Evolutionary conservation across 2,888 invertebrate genomes (phyloP).

Genomic region (Heteromyza rotundicornis): DNA sequence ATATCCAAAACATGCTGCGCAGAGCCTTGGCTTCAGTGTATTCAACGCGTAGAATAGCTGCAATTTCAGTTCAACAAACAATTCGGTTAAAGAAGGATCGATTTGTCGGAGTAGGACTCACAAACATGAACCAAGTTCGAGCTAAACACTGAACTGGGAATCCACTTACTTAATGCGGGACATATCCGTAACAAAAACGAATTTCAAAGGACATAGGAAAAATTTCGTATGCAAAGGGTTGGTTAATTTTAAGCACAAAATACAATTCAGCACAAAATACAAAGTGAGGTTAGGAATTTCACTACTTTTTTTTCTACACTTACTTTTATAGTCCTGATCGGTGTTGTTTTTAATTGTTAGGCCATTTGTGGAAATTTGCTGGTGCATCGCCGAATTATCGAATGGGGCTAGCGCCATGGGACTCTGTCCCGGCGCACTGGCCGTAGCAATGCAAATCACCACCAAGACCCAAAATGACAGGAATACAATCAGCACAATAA

Average conservation of each 20-base stretch:
- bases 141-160: too few species aligned
- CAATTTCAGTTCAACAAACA: constrained; percentile 35
- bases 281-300: too few species aligned
- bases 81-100: too few species aligned
- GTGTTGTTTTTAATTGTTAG: constrained; percentile 37
- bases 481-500: constrained; percentile 77
- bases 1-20: constrained; percentile 94
- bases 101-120: too few species aligned
- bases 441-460: constrained; percentile 79
- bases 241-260: too few species aligned
- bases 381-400: constrained; percentile 41
- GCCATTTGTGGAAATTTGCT: constrained; percentile 33
- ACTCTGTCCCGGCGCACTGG: constrained; percentile 73
- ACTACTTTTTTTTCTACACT: too few species aligned
- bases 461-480: constrained; percentile 87
- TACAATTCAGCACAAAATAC: too few species aligned
- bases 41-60: constrained; percentile 72
- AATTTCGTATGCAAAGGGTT: too few species aligned
- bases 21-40: constrained; percentile 81
- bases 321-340: constrained; percentile 49
- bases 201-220: too few species aligned
- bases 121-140: too few species aligned
- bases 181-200: too few species aligned
- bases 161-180: too few species aligned
- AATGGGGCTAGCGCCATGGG: constrained; percentile 56